Evolutionary conservation across 2,113 vertebrate genomes (phyloP).

Genomic region (Semnornis frantzii): DNA sequence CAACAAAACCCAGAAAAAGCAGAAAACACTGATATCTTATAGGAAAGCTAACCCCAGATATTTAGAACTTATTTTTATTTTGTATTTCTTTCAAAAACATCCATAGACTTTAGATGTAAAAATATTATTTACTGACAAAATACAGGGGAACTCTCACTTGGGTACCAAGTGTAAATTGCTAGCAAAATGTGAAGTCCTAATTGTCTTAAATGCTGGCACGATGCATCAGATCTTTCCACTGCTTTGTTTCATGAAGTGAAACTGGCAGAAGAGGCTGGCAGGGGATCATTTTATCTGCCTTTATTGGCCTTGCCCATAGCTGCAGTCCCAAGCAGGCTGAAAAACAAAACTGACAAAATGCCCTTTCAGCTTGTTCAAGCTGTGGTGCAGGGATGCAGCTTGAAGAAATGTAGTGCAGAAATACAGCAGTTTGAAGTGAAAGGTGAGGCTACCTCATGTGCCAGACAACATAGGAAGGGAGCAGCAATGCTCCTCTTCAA

Average conservation of each 20-base stretch:
- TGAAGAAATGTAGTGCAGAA: background rate
- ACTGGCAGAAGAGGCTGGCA: background rate
- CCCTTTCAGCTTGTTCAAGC: background rate
- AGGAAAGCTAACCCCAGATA: background rate
- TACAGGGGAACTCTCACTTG: background rate
- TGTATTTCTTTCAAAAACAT: background rate
- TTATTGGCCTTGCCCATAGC: background rate
- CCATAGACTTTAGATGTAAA: background rate
- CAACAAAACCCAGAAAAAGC: background rate
- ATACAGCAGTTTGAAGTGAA: rapidly evolving
- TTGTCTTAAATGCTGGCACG: background rate
- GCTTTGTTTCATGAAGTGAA: background rate
- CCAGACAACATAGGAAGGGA: background rate
- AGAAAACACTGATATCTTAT: background rate
- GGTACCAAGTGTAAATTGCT: background rate
- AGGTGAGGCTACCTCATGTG: background rate
- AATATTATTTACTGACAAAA: background rate
- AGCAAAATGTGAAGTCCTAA: background rate
- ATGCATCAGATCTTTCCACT: background rate
- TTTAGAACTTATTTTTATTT: background rate
- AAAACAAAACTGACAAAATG: background rate
- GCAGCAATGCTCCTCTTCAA: background rate
- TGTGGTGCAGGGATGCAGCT: background rate
- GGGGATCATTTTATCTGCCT: background rate
- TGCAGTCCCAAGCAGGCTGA: background rate